Evolutionary conservation across 2,888 invertebrate genomes (phyloP).

Genomic region (Hirtodrosophila trivittata): DNA sequence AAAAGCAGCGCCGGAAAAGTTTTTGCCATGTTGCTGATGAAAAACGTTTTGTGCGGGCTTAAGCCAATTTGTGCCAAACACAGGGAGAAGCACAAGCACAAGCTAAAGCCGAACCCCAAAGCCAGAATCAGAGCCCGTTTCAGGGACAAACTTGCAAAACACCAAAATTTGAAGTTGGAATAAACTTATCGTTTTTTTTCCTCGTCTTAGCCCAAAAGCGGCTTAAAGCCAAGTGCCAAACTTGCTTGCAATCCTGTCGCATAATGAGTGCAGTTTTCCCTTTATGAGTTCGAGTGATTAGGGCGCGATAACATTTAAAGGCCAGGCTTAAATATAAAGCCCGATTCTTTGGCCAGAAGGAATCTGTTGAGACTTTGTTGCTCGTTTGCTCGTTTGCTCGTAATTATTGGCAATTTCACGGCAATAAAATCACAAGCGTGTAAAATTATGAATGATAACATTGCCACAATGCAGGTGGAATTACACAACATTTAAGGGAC

Average conservation of each 20-base stretch:
- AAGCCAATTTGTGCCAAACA: conserved; percentile 75
- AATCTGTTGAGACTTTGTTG: conserved; percentile 5
- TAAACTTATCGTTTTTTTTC: conserved; percentile 36
- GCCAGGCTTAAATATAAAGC: conserved; percentile 11
- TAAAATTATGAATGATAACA: conserved; percentile 76
- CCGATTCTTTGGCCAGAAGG: background rate
- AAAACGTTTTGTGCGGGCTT: conserved; percentile 72
- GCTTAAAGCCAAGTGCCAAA: too few species aligned
- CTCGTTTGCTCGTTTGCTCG: conserved; percentile 47
- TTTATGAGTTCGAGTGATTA: conserved; percentile 11
- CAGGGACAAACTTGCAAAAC: conserved; percentile 44
- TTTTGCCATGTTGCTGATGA: conserved; percentile 51
- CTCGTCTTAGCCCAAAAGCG: conserved; percentile 18
- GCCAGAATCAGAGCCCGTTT: conserved; percentile 17
- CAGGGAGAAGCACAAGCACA: conserved; percentile 30
- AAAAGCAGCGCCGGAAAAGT: conserved; percentile 65
- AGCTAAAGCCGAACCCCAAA: conserved; percentile 19
- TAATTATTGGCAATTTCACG: conserved; percentile 81
- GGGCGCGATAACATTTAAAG: conserved; percentile 18
- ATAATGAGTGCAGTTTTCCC: conserved; percentile 49
- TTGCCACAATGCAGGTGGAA: conserved; percentile 62
- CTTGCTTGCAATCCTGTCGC: too few species aligned
- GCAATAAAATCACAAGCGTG: conserved; percentile 80
- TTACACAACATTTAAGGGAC: conserved; percentile 45
- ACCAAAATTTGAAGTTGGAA: conserved; percentile 62